Evolutionary conservation across 1,140 invertebrate genomes (phyloP), one percentile per base, ranked within the genome.

Genomic region (Stegodyphus mimosarum): DNA sequence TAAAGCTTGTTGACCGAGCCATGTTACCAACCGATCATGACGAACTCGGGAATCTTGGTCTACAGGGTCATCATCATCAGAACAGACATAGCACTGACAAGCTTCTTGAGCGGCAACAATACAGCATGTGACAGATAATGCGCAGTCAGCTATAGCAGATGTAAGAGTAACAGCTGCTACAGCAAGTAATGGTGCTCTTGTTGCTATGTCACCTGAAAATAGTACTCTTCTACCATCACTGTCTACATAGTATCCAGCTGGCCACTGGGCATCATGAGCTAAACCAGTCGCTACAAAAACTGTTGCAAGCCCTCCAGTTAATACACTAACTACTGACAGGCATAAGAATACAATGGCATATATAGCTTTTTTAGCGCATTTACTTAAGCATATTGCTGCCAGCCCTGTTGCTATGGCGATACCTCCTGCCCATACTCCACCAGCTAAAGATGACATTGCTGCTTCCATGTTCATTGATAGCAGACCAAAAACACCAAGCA

Each of bases 241-340:
- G 15, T 89, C 88, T 6, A 88, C 85, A 63, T 88, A 88, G 66
- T 88, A 88, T 6, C 87, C 87, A 7, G 79, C 77, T 15, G 88
- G 88, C 64, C 85, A 86, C 13, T 88, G 81, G 13, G 87, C 79
- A 55, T 89, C 89, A 9, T 87, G 83, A 4, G 87, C 87, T 60
- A 89, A 85, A 6, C 88, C 89, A 10, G 88, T 89, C 1, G 88
- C 88, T 48, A 89, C 86, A 49, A 89, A 87, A n/a, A 89, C 87
- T 49, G 89, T 87, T 17, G 89, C 78, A 11, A 89, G 83, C 1
- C 88, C 88, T 9, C 87, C 87, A 9, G 88, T 88, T 9, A 87
- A 85, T 51, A 89, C 76, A 13, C 83, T 86, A 4, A 70, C 50
- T 6, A 86, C 76, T 11, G 83, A 86, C 15, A 86, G 50, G 13